Evolutionary conservation across 2,888 invertebrate genomes (phyloP), one percentile per base, ranked within the genome.

Genomic region (Caenorhabditis sinica): DNA sequence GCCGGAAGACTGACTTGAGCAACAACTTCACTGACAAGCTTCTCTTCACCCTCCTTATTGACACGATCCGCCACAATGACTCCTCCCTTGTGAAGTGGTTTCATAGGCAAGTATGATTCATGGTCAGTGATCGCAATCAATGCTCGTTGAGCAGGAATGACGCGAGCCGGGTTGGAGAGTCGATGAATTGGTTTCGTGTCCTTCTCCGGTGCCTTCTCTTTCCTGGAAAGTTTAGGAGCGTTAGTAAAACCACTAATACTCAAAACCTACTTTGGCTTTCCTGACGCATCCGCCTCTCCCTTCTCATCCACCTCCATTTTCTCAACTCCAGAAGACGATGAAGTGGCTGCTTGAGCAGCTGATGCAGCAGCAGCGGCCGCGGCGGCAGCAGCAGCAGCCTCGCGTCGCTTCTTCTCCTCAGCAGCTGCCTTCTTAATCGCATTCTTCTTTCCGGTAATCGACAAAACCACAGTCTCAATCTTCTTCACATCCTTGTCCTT

Each of bases 401-500:
- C 72, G 0, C 76, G 76, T 28, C 66, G 49, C 30, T 45, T 63
- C 36, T 79, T 75, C 40, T 83, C 69, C 28, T 73, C 82, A 3
- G 69, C 75, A 0, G 61, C 68, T 8, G 36, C 63, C 61, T 79
- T 79, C 43, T 65, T 71, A 20, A 56, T 25, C 11, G 80, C 66
- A 15, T 36, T 80, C 72, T 84, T 84, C 65, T 85, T 85, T 25
- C 81, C 81, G n/a, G 85, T 77, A 33, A 85, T 82, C 36, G 85
- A 85, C 40, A 85, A 36, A 9, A 85, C 85, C 13, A 75, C 85
- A 13, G 85, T 82, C 43, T 85, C 85, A 20, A 84, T 61, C 69
- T 82, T 81, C 51, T 85, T 81, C 17, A 74, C 53, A 71, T 85
- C 85, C 56, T 77, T 85, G 25, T 85, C 85, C 61, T 82, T 81